Evolutionary conservation across 2,113 vertebrate species (phyloP).

Genomic region (Holacanthus passer): DNA sequence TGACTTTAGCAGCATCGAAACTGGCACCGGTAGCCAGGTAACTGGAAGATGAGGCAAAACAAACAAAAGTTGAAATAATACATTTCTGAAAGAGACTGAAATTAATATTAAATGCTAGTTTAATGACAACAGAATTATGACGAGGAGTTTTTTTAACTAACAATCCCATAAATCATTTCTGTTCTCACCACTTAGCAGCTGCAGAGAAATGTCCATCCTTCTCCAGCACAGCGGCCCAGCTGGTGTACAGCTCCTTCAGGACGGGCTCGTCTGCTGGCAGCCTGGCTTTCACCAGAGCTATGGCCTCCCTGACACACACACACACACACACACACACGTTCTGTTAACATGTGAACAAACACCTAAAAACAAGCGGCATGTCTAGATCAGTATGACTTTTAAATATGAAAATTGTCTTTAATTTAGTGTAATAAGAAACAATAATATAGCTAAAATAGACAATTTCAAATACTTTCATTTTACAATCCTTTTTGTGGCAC

Average conservation of each 20-base stretch:
- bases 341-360: not conserved
- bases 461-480: not conserved
- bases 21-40: conserved; percentile 89
- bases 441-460: too few species aligned
- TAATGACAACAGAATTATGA: not conserved
- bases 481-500: too few species aligned
- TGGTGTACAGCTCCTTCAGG: conserved; percentile 89
- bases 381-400: not conserved
- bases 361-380: not conserved
- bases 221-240: conserved; percentile 91
- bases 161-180: fast-evolving
- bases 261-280: conserved; percentile 90
- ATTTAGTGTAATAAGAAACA: not conserved
- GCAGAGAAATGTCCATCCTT: conserved; percentile 94
- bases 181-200: conserved; percentile 93
- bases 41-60: conserved; percentile 72
- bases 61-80: not conserved
- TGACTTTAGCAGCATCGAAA: conserved; percentile 94
- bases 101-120: not conserved
- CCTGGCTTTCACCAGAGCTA: conserved; percentile 92
- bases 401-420: not conserved
- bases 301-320: conserved; percentile 88
- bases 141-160: too few species aligned
- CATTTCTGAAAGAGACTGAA: not conserved
- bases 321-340: not conserved